phyloP scores from a whole-genome alignment of 2,888 invertebrate genomes.

The Scaptomyza flava region DNA sequence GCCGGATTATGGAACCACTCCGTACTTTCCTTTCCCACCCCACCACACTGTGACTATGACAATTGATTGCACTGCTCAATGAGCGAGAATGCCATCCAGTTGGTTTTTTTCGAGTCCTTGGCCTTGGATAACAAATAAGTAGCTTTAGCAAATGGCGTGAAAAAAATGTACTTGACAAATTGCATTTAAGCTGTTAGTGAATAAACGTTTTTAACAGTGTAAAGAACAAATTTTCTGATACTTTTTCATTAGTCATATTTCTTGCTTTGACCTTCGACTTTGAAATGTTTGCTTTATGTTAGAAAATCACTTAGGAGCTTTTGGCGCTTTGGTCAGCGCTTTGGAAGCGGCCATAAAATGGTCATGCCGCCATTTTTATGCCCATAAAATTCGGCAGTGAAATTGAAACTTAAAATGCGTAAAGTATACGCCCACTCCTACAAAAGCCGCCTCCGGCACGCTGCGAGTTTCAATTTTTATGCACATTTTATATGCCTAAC shows the following conservation, averaged over 20 bases:
- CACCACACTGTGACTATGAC: slow-evolving; percentile 38
- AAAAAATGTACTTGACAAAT: slow-evolving; percentile 59
- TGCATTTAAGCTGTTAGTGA: slow-evolving; percentile 41
- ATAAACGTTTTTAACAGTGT: slow-evolving; percentile 18
- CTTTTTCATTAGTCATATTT: slow-evolving; percentile 19
- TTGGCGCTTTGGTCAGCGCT: slow-evolving; percentile 52
- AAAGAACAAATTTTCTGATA: slow-evolving; percentile 6
- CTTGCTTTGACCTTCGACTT: slow-evolving; percentile 38
- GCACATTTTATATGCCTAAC: slow-evolving; percentile 81
- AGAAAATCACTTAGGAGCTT: slow-evolving; percentile 75
- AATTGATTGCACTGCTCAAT: slow-evolving; percentile 57
- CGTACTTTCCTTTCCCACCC: too few species aligned
- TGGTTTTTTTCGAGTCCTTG: not conserved
- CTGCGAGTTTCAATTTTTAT: slow-evolving; percentile 72
- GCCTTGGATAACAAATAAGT: not conserved
- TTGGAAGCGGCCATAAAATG: slow-evolving; percentile 75
- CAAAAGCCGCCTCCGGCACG: slow-evolving; percentile 4
- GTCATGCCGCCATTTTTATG: slow-evolving; percentile 63
- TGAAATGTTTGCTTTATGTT: slow-evolving; percentile 69
- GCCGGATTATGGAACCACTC: slow-evolving; percentile 67
- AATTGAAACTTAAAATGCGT: slow-evolving; percentile 82
- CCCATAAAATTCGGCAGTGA: slow-evolving; percentile 79
- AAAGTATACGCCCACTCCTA: slow-evolving; percentile 64
- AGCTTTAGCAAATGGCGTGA: slow-evolving; percentile 56
- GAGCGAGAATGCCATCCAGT: not conserved